phyloP scores from a whole-genome alignment of 2,113 vertebrate genomes.

The Sialia sialis region DNA sequence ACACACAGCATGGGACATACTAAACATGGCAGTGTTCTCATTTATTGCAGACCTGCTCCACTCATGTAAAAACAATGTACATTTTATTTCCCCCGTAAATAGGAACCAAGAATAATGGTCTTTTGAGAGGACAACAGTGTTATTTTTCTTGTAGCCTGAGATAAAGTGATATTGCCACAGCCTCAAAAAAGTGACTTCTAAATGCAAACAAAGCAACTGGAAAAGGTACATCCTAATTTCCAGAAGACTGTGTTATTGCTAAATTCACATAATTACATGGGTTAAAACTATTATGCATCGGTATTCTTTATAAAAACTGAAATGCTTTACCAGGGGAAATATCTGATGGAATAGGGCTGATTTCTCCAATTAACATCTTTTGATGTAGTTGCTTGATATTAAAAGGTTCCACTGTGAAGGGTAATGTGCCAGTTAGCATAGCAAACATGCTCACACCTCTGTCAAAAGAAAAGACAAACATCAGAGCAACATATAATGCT shows the following conservation, averaged over 20 bases:
- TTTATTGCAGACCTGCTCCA: neutral
- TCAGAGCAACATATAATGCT: neutral
- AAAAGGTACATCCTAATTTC: neutral
- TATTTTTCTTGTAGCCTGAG: neutral
- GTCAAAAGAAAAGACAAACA: conserved; percentile 7
- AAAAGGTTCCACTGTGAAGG: conserved; percentile 81
- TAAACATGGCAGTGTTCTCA: neutral
- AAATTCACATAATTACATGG: neutral
- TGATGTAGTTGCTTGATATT: conserved; percentile 84
- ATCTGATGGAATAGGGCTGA: conserved; percentile 74
- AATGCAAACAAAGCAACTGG: neutral
- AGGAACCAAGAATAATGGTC: neutral
- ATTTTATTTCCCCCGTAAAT: neutral
- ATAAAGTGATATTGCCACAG: neutral
- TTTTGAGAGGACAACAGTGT: neutral
- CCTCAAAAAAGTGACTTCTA: neutral
- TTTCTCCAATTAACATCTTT: conserved; percentile 82
- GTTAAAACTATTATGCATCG: neutral
- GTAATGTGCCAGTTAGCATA: conserved; percentile 80
- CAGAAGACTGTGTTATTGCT: neutral
- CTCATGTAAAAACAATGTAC: neutral
- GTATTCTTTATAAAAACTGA: neutral
- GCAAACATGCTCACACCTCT: conserved; percentile 84
- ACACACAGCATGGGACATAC: neutral
- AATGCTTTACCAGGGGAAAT: conserved; percentile 77